Base-by-base conservation (phyloP, 2,797 vertebrate species). In the Heterohyrax brucei region DNA sequence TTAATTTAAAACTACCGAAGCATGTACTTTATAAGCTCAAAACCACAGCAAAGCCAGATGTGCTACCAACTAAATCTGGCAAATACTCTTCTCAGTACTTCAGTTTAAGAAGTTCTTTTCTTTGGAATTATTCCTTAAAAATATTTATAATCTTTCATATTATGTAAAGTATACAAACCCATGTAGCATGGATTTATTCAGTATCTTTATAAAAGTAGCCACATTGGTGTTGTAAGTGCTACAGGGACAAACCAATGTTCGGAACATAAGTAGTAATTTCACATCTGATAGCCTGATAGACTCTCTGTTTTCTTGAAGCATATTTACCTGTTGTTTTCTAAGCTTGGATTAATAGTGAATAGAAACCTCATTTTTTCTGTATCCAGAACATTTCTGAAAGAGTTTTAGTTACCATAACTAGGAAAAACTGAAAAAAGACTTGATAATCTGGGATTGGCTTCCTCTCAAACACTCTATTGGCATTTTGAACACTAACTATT, bases 1-100 rank as follows among this genome's bases (percentile, higher is more conserved):
- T 93, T 98, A 98, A 98, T 97, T 96, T 97, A 95, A 98, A 98
- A 97, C 95, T 97, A 93, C 96, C 96, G 97, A 95, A 95, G 39
- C 59, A 2, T 70, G 73, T 98, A 92, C 86, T 97, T 90, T 95
- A 89, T 87, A 98, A 92, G 87, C 91, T 97, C 90, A 97, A 96
- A 97, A 44, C 76, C 81, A 78, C 97, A 81, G 96, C 86, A 93
- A 97, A 91, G 79, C 97, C 98, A 96, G 97, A 98, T 39, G 93
- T 89, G 39, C 94, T 96, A 93, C 94, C 90, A 66, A 96, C 94
- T 87, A 98, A 91, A 96, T 70, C 95, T 64, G 84, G 98, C 98
- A 98, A 98, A 96, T 21, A 24, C 44, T 73, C 82, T 93, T 94
- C 91, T 70, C 64, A 93, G 1, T 94, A 6, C 62, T 88, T 90